Evolutionary conservation across 2,113 vertebrate species (phyloP), one percentile per base, ranked within the genome.

Genomic region (Python bivittatus): DNA sequence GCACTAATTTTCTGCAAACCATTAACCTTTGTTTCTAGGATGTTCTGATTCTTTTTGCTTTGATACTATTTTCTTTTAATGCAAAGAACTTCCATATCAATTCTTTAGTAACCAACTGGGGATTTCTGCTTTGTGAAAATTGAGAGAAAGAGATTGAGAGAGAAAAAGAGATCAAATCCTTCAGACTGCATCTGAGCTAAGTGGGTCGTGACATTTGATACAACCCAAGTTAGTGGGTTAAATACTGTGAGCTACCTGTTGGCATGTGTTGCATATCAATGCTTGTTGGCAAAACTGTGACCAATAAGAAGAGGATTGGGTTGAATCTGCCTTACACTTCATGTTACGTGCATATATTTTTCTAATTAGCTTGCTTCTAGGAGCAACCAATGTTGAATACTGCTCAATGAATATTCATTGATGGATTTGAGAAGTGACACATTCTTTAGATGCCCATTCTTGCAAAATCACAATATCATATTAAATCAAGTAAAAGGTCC

Each of bases 241-340:
- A 93, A 91, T 88, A 89, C 58, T 91, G 90, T 84, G 58, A 93
- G 86, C 72, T 64, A 85, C 58, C 22, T 91, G 27, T 91, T 89
- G 52, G 33, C 86, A 89, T 89, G 90, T 54, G 79, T 27, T 91
- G 79, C 72, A 89, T 91, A 91, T 85, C 88, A 91, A 60, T 57
- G 42, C n/a, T 54, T 58, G 83, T 84, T 72, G 84, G 90, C 86
- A 84, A 84, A 61, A 17, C 64, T 61, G 23, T 83, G 1, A 1
- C 0, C 91, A 87, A 79, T 9, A 89, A 38, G 25, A 93, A 0
- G 13, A 25, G 27, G 4, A 5, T 54, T 58, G 38, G 22, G 25
- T 42, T 58, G 38, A 9, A 79, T 29, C 83, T 86, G 57, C 61
- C 84, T 93, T 13, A 61, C 29, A 23, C 23, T 10, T n/a, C 0